Percentiles rank a stretch among this genome's conserved stretches.
Evolutionary conservation across 2,888 invertebrate species (phyloP).

Genomic region (Glaucopsyche alexis): DNA sequence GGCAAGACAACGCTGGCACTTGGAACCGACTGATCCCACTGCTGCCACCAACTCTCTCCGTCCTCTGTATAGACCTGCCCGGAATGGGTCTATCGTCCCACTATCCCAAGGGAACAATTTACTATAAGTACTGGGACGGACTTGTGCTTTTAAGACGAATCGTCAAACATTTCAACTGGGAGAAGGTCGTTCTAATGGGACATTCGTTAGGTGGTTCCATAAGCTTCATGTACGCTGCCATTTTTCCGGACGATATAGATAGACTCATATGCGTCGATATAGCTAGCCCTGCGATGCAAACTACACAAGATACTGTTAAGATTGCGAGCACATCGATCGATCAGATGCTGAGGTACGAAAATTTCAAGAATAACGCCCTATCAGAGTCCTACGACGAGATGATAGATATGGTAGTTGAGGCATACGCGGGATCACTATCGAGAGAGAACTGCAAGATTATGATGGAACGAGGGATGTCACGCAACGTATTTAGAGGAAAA

Average conservation of each 20-base stretch:
- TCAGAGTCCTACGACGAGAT: slow-evolving; percentile 3
- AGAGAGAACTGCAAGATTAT: slow-evolving; percentile 27
- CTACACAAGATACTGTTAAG: slow-evolving; percentile 76
- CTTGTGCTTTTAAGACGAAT: slow-evolving; percentile 85
- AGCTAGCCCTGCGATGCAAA: slow-evolving; percentile 84
- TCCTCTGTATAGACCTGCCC: slow-evolving; percentile 89
- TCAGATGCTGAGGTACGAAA: slow-evolving; percentile 23
- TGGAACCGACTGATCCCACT: slow-evolving; percentile 88
- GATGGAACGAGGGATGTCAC: slow-evolving; percentile 83
- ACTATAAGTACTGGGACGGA: slow-evolving; percentile 90
- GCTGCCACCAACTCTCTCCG: slow-evolving; percentile 80
- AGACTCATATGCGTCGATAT: slow-evolving; percentile 87
- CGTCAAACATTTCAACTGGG: slow-evolving; percentile 86
- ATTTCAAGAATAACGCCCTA: not conserved
- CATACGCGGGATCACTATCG: slow-evolving; percentile 3
- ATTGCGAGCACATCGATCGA: slow-evolving; percentile 40
- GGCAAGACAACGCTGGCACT: slow-evolving; percentile 92
- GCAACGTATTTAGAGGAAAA: slow-evolving; percentile 50
- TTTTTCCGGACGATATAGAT: slow-evolving; percentile 84
- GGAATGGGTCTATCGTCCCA: slow-evolving; percentile 88
- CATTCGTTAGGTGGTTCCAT: slow-evolving; percentile 89
- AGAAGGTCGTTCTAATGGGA: slow-evolving; percentile 85
- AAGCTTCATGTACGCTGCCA: slow-evolving; percentile 88
- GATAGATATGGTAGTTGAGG: slow-evolving; percentile 7
- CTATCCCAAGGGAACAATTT: slow-evolving; percentile 69